Evolutionary conservation across 2,113 vertebrate genomes (phyloP), one percentile per base, ranked within the genome.

Genomic region (Dromaius novaehollandiae): DNA sequence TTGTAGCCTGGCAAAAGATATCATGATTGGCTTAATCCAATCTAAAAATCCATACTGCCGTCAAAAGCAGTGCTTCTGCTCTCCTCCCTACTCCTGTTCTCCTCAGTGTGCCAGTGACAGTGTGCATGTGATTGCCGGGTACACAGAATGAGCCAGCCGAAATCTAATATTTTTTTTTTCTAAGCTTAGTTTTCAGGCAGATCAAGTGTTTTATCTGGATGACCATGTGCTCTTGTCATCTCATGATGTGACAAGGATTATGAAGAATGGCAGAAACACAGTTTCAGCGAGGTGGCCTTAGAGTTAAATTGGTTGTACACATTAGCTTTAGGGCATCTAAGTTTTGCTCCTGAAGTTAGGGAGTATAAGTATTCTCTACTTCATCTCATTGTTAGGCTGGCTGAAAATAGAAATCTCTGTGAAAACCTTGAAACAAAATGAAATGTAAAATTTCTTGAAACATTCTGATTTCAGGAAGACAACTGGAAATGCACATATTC

Each of bases 261-360:
- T 60, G 24, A 85, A 64, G 50, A 71, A 65, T 9, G 22, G 22
- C 34, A 75, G 55, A 93, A 87, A 21, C 32, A 34, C 6, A 21
- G 13, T 25, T 44, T 36, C 0, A 0, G 9, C n/a, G 19, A 93
- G 30, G 14, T 71, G 17, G 9, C 38, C 17, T 91, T 78, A 48
- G 38, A 73, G 76, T 53, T 22, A 58, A 38, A 3, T 56, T 56
- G 61, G 9, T 8, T 46, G 9, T 48, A 16, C 68, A 18, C n/a
- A 2, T 58, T 79, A 83, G 21, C 10, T 6, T 16, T 58, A 70
- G 66, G 68, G n/a, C 24, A 48, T 13, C 2, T 25, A 38, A 36
- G 11, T 51, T 58, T 32, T 13, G 11, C 4, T 80, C 16, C 36
- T 82, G 11, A 32, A 55, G 11, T 15, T 55, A 58, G 32, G 58